phyloP scores from a whole-genome alignment of 2,113 vertebrate species.

The Toxotes jaculatrix region DNA sequence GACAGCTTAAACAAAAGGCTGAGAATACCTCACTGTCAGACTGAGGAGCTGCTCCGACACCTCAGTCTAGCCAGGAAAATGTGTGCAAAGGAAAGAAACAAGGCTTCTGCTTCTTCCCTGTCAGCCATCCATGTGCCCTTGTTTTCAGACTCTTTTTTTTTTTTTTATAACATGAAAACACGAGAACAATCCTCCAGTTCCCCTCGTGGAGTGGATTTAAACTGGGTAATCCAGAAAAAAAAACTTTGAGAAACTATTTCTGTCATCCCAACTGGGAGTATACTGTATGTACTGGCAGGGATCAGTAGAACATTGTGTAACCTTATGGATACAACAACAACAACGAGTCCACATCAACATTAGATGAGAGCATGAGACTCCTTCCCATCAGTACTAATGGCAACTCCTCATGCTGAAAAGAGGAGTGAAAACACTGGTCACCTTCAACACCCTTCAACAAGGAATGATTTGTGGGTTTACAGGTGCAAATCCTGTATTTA shows the following conservation, averaged over 20 bases:
- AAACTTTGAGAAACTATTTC: neutral
- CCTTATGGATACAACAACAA: neutral
- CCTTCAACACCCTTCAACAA: neutral
- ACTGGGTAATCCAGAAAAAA: neutral
- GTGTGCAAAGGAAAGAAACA: neutral
- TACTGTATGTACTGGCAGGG: neutral
- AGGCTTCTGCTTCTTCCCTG: neutral
- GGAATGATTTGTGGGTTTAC: neutral
- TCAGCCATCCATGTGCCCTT: conserved; percentile 6
- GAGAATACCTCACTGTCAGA: conserved; percentile 16
- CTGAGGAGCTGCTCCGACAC: conserved; percentile 10
- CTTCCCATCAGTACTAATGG: conserved; percentile 4
- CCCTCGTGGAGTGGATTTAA: conserved; percentile 5
- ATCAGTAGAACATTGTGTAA: neutral
- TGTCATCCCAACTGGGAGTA: conserved; percentile 9
- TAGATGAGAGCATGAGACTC: conserved; percentile 5
- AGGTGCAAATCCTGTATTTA: neutral
- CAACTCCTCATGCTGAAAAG: conserved; percentile 2
- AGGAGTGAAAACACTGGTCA: neutral
- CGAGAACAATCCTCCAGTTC: conserved; percentile 5
- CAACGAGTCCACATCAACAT: neutral
- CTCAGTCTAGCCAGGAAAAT: neutral
- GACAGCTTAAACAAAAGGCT: conserved; percentile 49
- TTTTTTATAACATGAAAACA: neutral
- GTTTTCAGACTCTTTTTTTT: conserved; percentile 1